A percentile compares a stretch with the other conserved stretches of the same genome.
Evolutionary conservation across 2,888 invertebrate genomes (phyloP).

Genomic region (Hypselothyrea guttata): DNA sequence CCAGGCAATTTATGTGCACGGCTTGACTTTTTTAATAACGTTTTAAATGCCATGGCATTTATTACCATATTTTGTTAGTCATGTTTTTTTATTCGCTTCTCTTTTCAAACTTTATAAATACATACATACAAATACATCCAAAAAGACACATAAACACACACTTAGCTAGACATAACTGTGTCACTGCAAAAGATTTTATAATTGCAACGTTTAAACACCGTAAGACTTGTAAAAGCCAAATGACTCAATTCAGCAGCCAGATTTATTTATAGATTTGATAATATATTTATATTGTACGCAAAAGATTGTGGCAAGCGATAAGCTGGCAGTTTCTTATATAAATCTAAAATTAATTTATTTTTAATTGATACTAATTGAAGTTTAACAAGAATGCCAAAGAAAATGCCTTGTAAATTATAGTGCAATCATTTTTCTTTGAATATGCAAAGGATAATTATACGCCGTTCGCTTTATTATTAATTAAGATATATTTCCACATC

Average conservation of each 20-base stretch:
- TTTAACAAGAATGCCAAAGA: too few species aligned
- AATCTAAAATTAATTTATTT: neutral
- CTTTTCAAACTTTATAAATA: slow-evolving; percentile 64
- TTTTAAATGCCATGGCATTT: slow-evolving; percentile 77
- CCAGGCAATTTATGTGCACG: slow-evolving; percentile 66
- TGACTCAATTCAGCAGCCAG: slow-evolving; percentile 44
- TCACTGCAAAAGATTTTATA: slow-evolving; percentile 59
- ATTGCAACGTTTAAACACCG: slow-evolving; percentile 52
- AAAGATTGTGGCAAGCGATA: slow-evolving; percentile 5
- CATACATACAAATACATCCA: slow-evolving; percentile 6
- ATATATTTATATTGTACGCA: slow-evolving; percentile 3
- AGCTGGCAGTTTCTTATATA: neutral
- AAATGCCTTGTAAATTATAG: too few species aligned
- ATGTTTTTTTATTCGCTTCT: slow-evolving; percentile 38
- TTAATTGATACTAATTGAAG: too few species aligned
- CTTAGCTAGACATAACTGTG: slow-evolving; percentile 49
- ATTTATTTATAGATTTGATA: slow-evolving; percentile 29
- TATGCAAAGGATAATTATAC: too few species aligned
- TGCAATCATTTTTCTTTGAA: too few species aligned
- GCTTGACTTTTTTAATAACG: slow-evolving; percentile 66
- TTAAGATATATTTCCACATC: too few species aligned
- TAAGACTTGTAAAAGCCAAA: slow-evolving; percentile 33
- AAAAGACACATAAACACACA: neutral
- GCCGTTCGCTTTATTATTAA: too few species aligned
- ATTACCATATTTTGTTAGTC: slow-evolving; percentile 70